Percentiles rank a stretch among this genome's conserved stretches.
Evolutionary conservation across 2,797 vertebrate species (phyloP).

Genomic region (Zalophus californianus): DNA sequence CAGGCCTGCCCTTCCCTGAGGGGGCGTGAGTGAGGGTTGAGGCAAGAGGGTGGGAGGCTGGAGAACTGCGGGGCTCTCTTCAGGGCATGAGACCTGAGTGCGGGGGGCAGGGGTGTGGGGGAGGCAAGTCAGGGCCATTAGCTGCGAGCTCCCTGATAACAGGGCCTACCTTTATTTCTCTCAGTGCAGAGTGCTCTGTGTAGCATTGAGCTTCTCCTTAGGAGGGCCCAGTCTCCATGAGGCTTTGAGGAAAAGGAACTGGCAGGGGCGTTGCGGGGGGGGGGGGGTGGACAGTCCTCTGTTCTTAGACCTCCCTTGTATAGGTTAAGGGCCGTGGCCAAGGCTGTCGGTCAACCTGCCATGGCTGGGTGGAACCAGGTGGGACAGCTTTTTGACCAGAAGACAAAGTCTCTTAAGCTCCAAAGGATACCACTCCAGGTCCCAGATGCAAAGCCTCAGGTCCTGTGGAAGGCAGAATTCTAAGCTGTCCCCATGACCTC

Average conservation of each 20-base stretch:
- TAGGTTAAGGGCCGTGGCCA: not conserved
- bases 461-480: not conserved
- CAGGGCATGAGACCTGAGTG: not conserved
- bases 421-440: not conserved
- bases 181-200: not conserved
- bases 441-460: not conserved
- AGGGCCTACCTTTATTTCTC: not conserved
- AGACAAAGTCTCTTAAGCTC: not conserved
- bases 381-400: not conserved
- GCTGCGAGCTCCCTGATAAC: not conserved
- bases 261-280: too few relatives aligned
- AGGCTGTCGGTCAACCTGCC: not conserved
- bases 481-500: not conserved
- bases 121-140: not conserved
- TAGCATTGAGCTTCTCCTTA: not conserved
- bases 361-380: not conserved
- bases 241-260: not conserved
- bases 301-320: not conserved
- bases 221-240: not conserved
- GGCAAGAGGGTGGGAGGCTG: not conserved
- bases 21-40: too few relatives aligned
- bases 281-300: not conserved
- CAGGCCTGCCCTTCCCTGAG: not conserved
- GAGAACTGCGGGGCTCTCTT: not conserved
- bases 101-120: accelerated